Evolutionary conservation across 2,888 invertebrate species (phyloP), one percentile per base, ranked within the genome.

Genomic region (Chouioia cunea): DNA sequence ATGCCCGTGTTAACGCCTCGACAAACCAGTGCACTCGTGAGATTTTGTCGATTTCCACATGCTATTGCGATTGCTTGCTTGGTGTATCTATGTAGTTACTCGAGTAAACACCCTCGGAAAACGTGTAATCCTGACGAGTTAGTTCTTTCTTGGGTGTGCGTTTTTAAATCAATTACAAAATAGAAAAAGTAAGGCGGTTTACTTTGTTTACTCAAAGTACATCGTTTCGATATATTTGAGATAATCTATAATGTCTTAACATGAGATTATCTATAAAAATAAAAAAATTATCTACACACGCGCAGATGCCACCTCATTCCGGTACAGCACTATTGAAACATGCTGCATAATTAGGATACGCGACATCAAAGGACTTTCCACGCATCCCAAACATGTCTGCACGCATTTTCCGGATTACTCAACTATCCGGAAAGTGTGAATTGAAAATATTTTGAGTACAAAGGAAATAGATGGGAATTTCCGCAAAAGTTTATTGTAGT

Each of bases 401-500:
- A 43, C 2, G 43, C 23, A 8, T 50, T 36, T 58, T 63, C 18
- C 8, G 56, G 63, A 69, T 64, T 69, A 59, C 36, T 20, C 27
- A 15, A 27, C 36, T 22, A 15, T 22, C 6, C 23, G 44, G 54
- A 43, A 59, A 22, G 16, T 20, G 27, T 27, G 20, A 48, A 69
- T 52, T 44, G 23, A 50, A 57, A 63, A 63, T 57, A 63, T 43
- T 63, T 48, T 44, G 50, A 50, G 6, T 12, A 12, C 8, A 46
- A 44, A 57, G 62, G 66, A 71, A 71, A 58, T 62, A 36, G 52
- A 59, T 44, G 44, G 15, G 44, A 48, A 46, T 36, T 64, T 69
- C 73, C 75, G 65, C 72, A 67, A 72, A 73, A 73, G 70, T 70
- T 67, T 71, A 75, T 75, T 70, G 76, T 76, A 73, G 69, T 64